Evolutionary conservation across 2,797 vertebrate genomes (phyloP), one percentile per base, ranked within the genome.

Genomic region (Okamejei kenojei): DNA sequence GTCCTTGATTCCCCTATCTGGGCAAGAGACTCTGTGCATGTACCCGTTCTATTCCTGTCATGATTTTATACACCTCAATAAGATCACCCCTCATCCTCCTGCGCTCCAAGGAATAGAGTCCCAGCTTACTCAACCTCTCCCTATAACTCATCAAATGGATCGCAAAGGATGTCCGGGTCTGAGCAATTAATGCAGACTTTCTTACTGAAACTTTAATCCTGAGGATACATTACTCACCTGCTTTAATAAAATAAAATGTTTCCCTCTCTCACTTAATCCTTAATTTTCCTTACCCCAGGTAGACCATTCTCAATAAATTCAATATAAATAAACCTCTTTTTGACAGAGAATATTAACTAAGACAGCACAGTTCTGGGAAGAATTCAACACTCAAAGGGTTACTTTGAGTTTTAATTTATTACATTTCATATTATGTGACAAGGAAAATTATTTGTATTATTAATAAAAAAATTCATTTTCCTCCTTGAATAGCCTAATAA

Each of bases 401-500:
- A 74, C 68, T 74, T 35, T n/a, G 1, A 58, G 90, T 15, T 92
- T 74, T 91, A 91, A 91, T 74, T 92, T 92, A 92, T 92, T 92
- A 76, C 26, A 92, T 74, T 76, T 92, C 73, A 92, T 38, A 73
- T 92, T 92, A 97, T 96, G 96, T 96, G 95, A 93, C 93, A 94
- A 95, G 94, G 96, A 97, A 98, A 98, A 98, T 98, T 97, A 97
- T 97, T 98, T 98, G 98, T 98, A 92, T 29, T 76, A 73, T 73
- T 92, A 92, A 92, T 74, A 92, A 92, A 65, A 88, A 92, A 92
- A 74, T 38, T 38, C 63, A 90, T 90, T 38, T 54, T 97, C 97
- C 96, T 97, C 97, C 98, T 97, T 98, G 98, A 97, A 97, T 97
- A 97, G 96, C 96, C 93, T 94, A 96, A 95, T 97, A 98, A 98